Percentiles rank a stretch among this genome's conserved stretches.
Conservation (phyloP, 2,113 vertebrate genomes). For the Mustela nigripes region DNA sequence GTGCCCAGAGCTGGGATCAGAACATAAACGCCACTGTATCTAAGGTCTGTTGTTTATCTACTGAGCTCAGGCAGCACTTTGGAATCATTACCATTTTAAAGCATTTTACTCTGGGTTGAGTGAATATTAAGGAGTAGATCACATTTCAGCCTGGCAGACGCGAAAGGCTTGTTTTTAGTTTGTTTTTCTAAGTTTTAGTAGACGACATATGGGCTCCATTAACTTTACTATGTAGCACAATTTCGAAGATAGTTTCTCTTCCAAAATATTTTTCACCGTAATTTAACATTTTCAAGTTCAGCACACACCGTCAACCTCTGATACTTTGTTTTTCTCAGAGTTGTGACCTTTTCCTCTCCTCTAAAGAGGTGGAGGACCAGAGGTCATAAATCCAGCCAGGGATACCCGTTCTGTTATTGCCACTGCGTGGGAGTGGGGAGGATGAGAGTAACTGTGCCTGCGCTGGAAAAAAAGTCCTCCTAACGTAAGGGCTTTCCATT, state of each 20-base stretch:
- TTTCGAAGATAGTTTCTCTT: constrained; percentile 85
- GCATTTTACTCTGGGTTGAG: constrained; percentile 77
- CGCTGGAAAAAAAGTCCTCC: not conserved
- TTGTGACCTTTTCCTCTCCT: not conserved
- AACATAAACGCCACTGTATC: not conserved
- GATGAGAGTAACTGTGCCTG: not conserved
- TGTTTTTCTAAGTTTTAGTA: constrained; percentile 85
- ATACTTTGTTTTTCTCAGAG: constrained; percentile 75
- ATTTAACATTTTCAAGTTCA: constrained; percentile 83
- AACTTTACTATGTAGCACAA: constrained; percentile 83
- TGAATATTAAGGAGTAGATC: constrained; percentile 85
- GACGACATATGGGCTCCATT: constrained; percentile 88
- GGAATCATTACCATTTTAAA: constrained; percentile 82
- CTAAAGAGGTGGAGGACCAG: not conserved
- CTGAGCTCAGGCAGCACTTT: constrained; percentile 32
- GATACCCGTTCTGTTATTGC: not conserved
- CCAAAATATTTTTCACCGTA: constrained; percentile 78
- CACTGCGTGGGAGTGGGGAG: not conserved
- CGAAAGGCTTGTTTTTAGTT: constrained; percentile 86
- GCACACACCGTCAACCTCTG: constrained; percentile 58
- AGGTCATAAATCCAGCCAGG: not conserved
- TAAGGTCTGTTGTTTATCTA: constrained; percentile 66
- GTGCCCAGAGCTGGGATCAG: constrained; percentile 37
- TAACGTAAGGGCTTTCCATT: not conserved
- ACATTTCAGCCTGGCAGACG: constrained; percentile 85